Evolutionary conservation across 1,140 invertebrate species (phyloP).

Genomic region (Oreohelix idahoensis): DNA sequence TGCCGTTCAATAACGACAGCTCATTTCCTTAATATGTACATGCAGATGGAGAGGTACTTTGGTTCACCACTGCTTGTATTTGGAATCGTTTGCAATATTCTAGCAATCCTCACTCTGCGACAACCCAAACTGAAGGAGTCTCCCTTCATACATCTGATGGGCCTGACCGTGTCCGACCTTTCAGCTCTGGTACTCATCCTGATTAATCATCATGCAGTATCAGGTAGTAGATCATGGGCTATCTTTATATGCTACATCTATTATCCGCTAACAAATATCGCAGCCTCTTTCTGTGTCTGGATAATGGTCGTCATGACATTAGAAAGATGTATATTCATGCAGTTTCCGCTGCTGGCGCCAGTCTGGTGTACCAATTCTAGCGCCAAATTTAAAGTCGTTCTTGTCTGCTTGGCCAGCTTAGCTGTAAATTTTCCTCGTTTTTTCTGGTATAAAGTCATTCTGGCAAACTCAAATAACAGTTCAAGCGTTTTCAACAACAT

Average conservation of each 20-base stretch:
- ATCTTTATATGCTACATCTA: background rate
- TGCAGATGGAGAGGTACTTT: slow-evolving; percentile 15
- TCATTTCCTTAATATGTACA: no score
- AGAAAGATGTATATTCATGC: slow-evolving; percentile 30
- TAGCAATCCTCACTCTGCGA: slow-evolving; percentile 18
- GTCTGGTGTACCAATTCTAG: background rate
- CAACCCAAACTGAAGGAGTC: slow-evolving; percentile 12
- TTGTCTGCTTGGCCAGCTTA: background rate
- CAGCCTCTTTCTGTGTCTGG: background rate
- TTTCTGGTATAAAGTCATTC: slow-evolving; percentile 18
- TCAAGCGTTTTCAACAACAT: background rate
- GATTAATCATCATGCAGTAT: background rate
- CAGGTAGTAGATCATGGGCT: background rate
- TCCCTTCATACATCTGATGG: slow-evolving; percentile 17
- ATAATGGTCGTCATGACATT: slow-evolving; percentile 22
- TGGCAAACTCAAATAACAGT: background rate
- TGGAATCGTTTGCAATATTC: slow-evolving; percentile 32
- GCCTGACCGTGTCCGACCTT: slow-evolving; percentile 5
- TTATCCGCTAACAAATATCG: slow-evolving; percentile 18
- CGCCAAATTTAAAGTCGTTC: slow-evolving; percentile 11
- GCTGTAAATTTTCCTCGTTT: slow-evolving; percentile 21
- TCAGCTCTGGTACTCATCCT: slow-evolving; percentile 7
- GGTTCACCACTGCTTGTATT: slow-evolving; percentile 12
- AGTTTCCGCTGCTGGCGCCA: slow-evolving; percentile 15
- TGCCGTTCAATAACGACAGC: no score